Evolutionary conservation across 2,113 vertebrate species (phyloP).

Genomic region (Anguilla rostrata): DNA sequence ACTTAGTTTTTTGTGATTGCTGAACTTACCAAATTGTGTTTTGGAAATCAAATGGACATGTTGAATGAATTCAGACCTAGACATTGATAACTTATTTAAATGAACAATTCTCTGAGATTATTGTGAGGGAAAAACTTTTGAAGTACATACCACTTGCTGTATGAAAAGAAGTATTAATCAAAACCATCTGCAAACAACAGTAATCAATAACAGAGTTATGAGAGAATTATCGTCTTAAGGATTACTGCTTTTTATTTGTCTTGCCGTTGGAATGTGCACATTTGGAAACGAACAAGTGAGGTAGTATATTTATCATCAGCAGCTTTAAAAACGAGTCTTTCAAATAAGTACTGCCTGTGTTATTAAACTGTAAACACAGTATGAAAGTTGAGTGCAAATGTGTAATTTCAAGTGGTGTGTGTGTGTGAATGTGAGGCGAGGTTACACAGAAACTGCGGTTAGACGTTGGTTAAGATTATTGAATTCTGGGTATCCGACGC

Average conservation of each 20-base stretch:
- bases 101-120: background rate
- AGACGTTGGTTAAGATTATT: constrained; percentile 21
- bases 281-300: background rate
- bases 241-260: background rate
- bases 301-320: background rate
- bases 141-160: background rate
- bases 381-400: background rate
- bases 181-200: background rate
- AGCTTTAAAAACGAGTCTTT: background rate
- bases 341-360: background rate
- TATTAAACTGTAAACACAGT: background rate
- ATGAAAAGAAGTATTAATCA: background rate
- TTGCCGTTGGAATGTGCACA: background rate
- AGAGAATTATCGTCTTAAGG: background rate
- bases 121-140: background rate
- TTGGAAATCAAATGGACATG: too few species aligned
- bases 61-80: too few species aligned
- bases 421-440: constrained; percentile 4
- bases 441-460: background rate
- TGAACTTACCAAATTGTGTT: too few species aligned
- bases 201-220: background rate
- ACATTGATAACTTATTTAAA: background rate
- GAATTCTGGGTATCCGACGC: background rate
- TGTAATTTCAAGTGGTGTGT: background rate
- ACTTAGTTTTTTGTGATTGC: too few species aligned